Percentiles rank a stretch among this genome's conserved stretches.
These are phyloP conservation scores for Parapristionchus giblindavisi DNA, from an alignment of 2,888 invertebrate species.

Conservation along the genomic window DNA sequence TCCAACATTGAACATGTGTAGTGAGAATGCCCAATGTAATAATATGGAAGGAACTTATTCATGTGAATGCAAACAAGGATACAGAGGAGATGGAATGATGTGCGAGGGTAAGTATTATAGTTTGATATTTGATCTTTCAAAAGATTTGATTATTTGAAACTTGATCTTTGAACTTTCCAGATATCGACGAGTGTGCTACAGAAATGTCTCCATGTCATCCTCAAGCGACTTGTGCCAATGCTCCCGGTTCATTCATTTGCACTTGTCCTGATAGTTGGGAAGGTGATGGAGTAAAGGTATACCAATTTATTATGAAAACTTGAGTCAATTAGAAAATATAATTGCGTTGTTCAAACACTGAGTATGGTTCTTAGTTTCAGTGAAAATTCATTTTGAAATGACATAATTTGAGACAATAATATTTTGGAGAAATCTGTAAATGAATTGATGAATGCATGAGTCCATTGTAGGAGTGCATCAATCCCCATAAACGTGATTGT, in stretches of 20 bases:
- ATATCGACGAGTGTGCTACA: constrained; percentile 64
- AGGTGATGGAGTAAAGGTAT: constrained; percentile 42
- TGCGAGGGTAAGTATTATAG: constrained; percentile 43
- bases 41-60: constrained; percentile 60
- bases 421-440: too few relatives aligned
- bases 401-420: too few relatives aligned
- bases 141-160: too few relatives aligned
- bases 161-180: constrained; percentile 40
- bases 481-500: constrained; percentile 57
- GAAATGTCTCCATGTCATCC: constrained; percentile 58
- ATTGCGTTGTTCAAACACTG: too few relatives aligned
- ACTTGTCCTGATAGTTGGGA: constrained; percentile 62
- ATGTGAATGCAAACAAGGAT: constrained; percentile 60
- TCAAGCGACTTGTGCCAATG: constrained; percentile 63
- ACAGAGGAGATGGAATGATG: constrained; percentile 62
- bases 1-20: constrained; percentile 46
- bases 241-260: constrained; percentile 59
- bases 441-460: too few relatives aligned
- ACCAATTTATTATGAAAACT: neutral
- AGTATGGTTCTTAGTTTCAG: too few relatives aligned
- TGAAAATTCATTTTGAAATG: too few relatives aligned
- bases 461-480: constrained; percentile 52
- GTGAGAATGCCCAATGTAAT: constrained; percentile 52
- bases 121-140: neutral
- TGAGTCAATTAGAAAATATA: too few relatives aligned